phyloP scores from a whole-genome alignment of 2,888 invertebrate species.

The Dione vanillae region DNA sequence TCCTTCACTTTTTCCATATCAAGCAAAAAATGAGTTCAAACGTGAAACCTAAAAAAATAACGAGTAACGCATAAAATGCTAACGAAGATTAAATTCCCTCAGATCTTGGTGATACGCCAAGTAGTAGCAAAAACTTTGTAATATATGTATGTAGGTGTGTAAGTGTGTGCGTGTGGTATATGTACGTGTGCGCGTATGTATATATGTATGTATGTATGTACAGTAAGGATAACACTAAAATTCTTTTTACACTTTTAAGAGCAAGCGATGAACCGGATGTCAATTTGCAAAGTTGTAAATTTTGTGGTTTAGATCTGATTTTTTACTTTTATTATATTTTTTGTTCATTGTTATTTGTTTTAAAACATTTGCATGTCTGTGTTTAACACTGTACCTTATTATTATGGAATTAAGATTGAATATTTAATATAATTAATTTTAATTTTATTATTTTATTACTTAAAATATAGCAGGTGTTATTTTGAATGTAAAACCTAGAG shows the following conservation, averaged over 20 bases:
- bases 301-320: not conserved
- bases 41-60: not conserved
- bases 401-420: no score
- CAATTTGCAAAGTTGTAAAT: not conserved
- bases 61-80: not conserved
- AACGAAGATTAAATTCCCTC: conserved; percentile 11
- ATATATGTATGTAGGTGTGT: no score
- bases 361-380: no score
- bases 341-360: not conserved
- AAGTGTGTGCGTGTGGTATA: no score
- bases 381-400: no score
- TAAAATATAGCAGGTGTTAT: no score
- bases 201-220: no score
- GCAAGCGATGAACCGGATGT: not conserved
- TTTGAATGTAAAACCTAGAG: no score
- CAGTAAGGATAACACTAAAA: not conserved
- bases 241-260: not conserved
- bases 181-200: no score
- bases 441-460: no score
- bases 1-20: no score
- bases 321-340: not conserved
- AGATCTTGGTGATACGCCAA: conserved; percentile 20
- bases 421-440: no score
- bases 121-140: not conserved
- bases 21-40: not conserved